Evolutionary conservation across 2,797 vertebrate genomes (phyloP).

Genomic region (Rhincodon typus): DNA sequence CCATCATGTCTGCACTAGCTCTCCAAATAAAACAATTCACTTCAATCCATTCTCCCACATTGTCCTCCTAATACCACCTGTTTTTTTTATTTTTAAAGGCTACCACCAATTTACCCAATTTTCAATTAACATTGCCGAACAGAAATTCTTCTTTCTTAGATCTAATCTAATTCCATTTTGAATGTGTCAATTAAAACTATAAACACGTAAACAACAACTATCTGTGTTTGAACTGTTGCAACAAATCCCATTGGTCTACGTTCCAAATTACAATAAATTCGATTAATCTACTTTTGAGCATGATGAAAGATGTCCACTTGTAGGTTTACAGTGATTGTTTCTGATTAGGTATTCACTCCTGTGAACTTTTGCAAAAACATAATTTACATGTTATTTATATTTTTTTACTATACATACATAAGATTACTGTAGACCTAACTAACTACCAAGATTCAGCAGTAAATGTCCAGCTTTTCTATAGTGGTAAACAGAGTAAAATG

Average conservation of each 20-base stretch:
- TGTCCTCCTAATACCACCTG: too few species aligned
- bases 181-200: too few species aligned
- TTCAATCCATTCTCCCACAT: too few species aligned
- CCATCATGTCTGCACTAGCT: too few species aligned
- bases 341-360: background rate
- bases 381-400: background rate
- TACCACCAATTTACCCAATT: too few species aligned
- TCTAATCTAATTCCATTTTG: too few species aligned
- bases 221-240: background rate
- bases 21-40: too few species aligned
- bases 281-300: background rate
- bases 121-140: too few species aligned
- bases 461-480: background rate
- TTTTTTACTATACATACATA: background rate
- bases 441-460: background rate
- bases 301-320: background rate
- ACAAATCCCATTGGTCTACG: background rate
- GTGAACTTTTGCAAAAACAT: background rate
- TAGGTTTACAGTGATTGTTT: background rate
- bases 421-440: background rate
- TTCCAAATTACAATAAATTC: background rate
- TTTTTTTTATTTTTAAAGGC: too few species aligned
- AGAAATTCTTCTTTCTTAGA: too few species aligned
- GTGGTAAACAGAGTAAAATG: background rate
- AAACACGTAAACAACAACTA: background rate